A percentile compares a stretch with the other conserved stretches of the same genome.
Evolutionary conservation across 2,888 invertebrate genomes (phyloP).

Genomic region (Plusia festucae): DNA sequence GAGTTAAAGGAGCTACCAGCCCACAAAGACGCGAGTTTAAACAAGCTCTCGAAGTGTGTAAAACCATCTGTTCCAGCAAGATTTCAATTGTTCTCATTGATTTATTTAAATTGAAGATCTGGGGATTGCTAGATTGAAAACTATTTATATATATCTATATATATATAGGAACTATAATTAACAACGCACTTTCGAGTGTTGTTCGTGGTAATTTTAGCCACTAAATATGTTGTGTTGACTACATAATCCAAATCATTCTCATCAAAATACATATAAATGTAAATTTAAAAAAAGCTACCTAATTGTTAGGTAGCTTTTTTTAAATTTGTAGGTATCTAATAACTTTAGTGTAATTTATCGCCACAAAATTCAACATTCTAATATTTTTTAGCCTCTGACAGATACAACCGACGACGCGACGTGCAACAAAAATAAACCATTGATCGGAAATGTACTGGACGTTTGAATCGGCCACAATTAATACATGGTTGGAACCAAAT

Average conservation of each 20-base stretch:
- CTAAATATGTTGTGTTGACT: not conserved
- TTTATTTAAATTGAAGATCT: conserved; percentile 40
- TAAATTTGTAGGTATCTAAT: no score
- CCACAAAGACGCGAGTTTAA: conserved; percentile 36
- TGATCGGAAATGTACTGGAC: conserved; percentile 46
- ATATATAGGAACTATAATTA: conserved; percentile 20
- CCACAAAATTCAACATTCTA: not conserved
- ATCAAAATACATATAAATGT: not conserved
- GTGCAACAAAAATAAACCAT: conserved; percentile 45
- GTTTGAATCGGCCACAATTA: conserved; percentile 76
- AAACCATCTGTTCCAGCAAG: conserved; percentile 39
- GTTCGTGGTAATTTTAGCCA: conserved; percentile 12
- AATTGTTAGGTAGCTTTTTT: no score
- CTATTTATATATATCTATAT: no score
- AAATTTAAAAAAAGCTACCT: not conserved
- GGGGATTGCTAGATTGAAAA: conserved; percentile 31
- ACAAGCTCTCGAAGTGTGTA: conserved; percentile 34
- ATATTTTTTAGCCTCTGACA: conserved; percentile 14
- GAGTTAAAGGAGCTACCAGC: conserved; percentile 25
- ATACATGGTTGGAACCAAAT: conserved; percentile 75
- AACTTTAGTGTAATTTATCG: not conserved
- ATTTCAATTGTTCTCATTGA: conserved; percentile 48
- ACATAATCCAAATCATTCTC: not conserved
- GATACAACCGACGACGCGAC: conserved; percentile 15
- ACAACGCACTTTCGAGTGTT: conserved; percentile 2